Evolutionary conservation across 2,888 invertebrate species (phyloP).

Genomic region (Incurvaria masculella): DNA sequence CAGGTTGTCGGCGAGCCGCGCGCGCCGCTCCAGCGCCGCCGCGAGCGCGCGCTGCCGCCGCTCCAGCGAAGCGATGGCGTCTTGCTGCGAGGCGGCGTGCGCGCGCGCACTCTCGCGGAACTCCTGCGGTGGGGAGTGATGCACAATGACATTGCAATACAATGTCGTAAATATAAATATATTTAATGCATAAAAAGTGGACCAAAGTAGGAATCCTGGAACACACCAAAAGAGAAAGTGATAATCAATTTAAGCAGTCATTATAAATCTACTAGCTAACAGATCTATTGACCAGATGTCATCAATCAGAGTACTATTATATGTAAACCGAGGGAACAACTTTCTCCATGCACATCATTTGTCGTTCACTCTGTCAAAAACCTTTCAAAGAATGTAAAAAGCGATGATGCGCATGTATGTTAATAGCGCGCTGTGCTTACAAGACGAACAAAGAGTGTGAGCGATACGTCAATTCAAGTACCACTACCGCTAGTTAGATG

Average conservation of each 20-base stretch:
- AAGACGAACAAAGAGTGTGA: too few species aligned
- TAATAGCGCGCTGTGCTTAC: too few species aligned
- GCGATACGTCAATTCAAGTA: too few species aligned
- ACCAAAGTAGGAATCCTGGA: not conserved
- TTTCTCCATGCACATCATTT: too few species aligned
- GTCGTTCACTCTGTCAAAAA: too few species aligned
- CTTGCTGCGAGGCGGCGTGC: conserved; percentile 28
- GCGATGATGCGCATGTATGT: too few species aligned
- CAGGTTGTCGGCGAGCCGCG: conserved; percentile 33
- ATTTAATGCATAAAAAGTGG: not conserved
- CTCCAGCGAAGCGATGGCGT: conserved; percentile 29
- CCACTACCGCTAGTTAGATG: not conserved
- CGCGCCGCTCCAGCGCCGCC: conserved; percentile 26
- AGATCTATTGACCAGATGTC: not conserved
- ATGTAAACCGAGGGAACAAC: too few species aligned
- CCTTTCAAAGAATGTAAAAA: too few species aligned
- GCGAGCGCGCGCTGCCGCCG: conserved; percentile 23
- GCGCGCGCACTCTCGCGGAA: conserved; percentile 30
- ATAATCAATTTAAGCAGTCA: not conserved
- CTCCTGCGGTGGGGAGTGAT: too few species aligned
- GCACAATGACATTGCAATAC: conserved; percentile 6
- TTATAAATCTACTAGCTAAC: not conserved
- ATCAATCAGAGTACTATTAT: not conserved
- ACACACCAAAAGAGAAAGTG: not conserved
- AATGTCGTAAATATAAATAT: not conserved